Evolutionary conservation across 2,888 invertebrate species (phyloP).

Genomic region (Bursaphelenchus okinawaensis): DNA sequence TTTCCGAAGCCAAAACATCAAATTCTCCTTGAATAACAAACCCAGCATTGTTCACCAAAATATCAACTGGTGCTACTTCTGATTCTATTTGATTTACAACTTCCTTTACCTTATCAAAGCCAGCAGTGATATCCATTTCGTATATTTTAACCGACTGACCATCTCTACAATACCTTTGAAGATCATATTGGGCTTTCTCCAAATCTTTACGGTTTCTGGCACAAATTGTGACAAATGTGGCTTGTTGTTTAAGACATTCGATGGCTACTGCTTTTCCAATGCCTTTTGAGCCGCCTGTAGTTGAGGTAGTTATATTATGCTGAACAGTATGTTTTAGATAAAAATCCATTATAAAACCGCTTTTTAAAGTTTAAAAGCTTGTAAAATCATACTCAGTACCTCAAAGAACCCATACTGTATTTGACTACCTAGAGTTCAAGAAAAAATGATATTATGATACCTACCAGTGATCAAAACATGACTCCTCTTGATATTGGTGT

Average conservation of each 20-base stretch:
- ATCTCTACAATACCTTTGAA: conserved; percentile 32
- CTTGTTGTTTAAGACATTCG: conserved; percentile 34
- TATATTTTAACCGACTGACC: conserved; percentile 43
- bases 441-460: no score
- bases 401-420: no score
- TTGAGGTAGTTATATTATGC: conserved; percentile 9
- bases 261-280: conserved; percentile 49
- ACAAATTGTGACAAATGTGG: conserved; percentile 27
- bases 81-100: conserved; percentile 67
- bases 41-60: conserved; percentile 90
- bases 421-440: no score
- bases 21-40: conserved; percentile 41
- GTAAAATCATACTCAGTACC: no score
- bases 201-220: conserved; percentile 19
- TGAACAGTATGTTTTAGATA: no score
- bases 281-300: conserved; percentile 54
- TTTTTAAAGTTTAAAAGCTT: no score
- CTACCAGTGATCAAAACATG: conserved; percentile 52
- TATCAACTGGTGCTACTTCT: conserved; percentile 73
- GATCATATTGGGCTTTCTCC: conserved; percentile 29
- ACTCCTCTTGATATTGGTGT: conserved; percentile 33
- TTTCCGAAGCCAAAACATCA: conserved; percentile 40
- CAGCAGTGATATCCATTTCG: conserved; percentile 42
- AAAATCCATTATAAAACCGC: no score
- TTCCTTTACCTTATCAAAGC: conserved; percentile 39